Evolutionary conservation across 2,888 invertebrate species (phyloP), one percentile per base, ranked within the genome.

Genomic region (Trissolcus brochymenae): DNA sequence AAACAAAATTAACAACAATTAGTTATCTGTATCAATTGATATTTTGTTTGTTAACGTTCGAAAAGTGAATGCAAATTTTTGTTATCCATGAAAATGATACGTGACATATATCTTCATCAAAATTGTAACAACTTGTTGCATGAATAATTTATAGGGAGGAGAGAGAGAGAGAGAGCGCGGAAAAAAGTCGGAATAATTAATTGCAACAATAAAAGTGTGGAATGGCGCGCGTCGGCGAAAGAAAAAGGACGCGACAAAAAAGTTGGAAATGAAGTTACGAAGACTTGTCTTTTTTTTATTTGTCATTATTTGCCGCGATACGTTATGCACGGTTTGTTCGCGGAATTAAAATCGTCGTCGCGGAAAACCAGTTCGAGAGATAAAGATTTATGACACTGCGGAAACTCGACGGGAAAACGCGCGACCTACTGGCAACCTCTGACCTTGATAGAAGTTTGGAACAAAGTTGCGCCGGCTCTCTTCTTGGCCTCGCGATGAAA

Each of bases 391-490:
- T 80, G 79, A 80, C 74, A 76, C 59, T 68, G 55, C 67, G 76
- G 73, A 78, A 78, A 76, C 71, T 78, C 71, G 73, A 62, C 76
- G 74, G 82, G 81, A 81, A 82, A 80, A 81, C 25, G 81, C 85
- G 35, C 35, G 85, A 86, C 84, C 85, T 84, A 85, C 82, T 84
- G 80, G 67, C 68, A 74, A 80, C 84, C 81, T 82, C 81, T 84
- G 85, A 84, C 85, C 85, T 84, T 85, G 85, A 83, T 82, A 77
- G 83, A 87, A 87, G 86, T 88, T 88, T 80, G 82, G 86, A 88
- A 88, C 87, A 88, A 87, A 88, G 88, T 87, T 88, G 75, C 71
- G 80, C 71, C 59, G 72, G 76, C 76, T 72, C 60, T 49, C 72
- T 56, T 67, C 51, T 59, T 50, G 73, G 75, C 68, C 65, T 76